Evolutionary conservation across 1,140 invertebrate genomes (phyloP).

Genomic region (Anoplolepis gracilipes): DNA sequence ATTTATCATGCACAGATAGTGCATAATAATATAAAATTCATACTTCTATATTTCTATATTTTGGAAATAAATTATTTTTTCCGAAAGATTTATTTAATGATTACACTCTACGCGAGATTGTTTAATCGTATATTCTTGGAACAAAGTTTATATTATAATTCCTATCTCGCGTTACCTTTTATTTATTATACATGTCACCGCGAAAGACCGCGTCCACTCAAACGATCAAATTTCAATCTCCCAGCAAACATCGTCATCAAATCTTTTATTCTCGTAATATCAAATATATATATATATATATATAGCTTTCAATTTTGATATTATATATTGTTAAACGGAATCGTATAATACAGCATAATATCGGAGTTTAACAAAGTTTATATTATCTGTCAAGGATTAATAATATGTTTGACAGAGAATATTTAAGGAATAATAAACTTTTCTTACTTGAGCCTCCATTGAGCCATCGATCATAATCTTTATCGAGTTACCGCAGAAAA

Average conservation of each 20-base stretch:
- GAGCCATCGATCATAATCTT: conserved; percentile 37
- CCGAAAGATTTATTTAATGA: not conserved
- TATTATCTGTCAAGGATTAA: not conserved
- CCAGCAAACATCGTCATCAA: too few relatives aligned
- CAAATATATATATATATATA: not conserved
- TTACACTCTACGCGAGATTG: not conserved
- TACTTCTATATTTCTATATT: not conserved
- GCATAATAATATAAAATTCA: too few relatives aligned
- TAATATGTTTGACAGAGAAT: not conserved
- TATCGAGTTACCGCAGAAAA: conserved; percentile 13
- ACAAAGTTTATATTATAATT: not conserved
- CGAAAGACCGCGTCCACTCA: not conserved
- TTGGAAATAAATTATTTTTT: not conserved
- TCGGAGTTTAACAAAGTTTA: conserved; percentile 15
- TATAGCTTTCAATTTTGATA: not conserved
- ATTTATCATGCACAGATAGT: not conserved
- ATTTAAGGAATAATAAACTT: not conserved
- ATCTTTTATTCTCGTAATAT: not conserved
- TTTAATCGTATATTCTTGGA: not conserved
- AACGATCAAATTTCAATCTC: not conserved
- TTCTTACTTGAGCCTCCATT: not conserved
- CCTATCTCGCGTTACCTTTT: not conserved
- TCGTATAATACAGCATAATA: not conserved
- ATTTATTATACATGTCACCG: not conserved
- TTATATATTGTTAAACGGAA: not conserved